Percentiles rank a stretch among this genome's conserved stretches.
These are phyloP conservation scores for Campaea margaritaria DNA, from an alignment of 2,888 invertebrate genomes.

Conservation along the genomic window DNA sequence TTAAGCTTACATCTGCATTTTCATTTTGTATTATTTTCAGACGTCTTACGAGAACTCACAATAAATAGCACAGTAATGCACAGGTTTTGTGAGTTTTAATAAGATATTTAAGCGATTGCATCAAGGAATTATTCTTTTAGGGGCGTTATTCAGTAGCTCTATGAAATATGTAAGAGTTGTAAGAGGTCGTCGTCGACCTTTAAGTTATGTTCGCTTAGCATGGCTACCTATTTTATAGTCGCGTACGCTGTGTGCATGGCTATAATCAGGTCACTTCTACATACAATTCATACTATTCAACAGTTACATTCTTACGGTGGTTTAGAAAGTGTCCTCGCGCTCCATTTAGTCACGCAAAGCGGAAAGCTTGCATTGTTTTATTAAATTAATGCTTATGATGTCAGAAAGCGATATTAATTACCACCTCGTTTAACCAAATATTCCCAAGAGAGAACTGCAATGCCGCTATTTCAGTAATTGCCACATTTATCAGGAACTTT, in stretches of 20 bases:
- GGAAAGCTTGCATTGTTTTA: slow-evolving; percentile 71
- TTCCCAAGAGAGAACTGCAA: slow-evolving; percentile 45
- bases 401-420: slow-evolving; percentile 72
- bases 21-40: no score
- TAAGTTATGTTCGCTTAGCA: not conserved
- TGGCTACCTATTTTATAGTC: not conserved
- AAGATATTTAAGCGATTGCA: no score
- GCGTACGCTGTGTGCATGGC: not conserved
- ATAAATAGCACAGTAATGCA: no score
- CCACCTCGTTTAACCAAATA: slow-evolving; percentile 62
- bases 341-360: slow-evolving; percentile 62
- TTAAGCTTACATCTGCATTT: no score
- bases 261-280: not conserved
- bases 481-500: slow-evolving; percentile 59
- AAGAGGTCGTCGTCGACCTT: no score
- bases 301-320: slow-evolving; percentile 12
- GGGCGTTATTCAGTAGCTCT: no score
- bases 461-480: slow-evolving; percentile 51
- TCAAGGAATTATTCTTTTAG: no score
- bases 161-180: no score
- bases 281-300: slow-evolving; percentile 5
- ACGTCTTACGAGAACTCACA: no score
- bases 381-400: slow-evolving; percentile 72
- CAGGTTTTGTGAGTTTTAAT: no score
- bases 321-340: slow-evolving; percentile 35